Base-by-base conservation (phyloP, 1,140 invertebrate species). In the Meloidogyne chitwoodi region DNA sequence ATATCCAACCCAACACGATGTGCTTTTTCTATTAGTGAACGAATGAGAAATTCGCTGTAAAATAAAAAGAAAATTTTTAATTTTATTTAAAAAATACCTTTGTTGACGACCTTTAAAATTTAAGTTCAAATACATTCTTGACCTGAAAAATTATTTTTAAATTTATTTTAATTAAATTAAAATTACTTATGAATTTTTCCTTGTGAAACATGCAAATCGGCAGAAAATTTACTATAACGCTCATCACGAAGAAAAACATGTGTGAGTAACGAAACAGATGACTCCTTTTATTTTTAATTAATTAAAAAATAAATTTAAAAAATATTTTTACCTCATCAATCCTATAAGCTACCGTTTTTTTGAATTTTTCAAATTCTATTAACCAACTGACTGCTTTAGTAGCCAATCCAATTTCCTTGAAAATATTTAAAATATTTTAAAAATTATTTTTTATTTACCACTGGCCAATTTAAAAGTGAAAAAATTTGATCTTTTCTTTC, bases 91-190 rank as follows among this genome's bases (percentile, higher is more conserved):
- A 68, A 64, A 16, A 14, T 62, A 82, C 80, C 61, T 77, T 69
- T 82, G 71, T 29, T 26, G 24, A 31, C 76, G 48, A 29, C 81
- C 81, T 66, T 80, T 79, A 0, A 48, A 26, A 34, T 29, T 83
- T n/a, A 82, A 68, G 38, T 82, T 81, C 29, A 82, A 75, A 78
- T 82, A 82, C 81, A 78, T 80, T 65, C 81, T 22, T 14, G 81
- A 80, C 26, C 62, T 72, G 4, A 48, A 56, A n/a, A 56, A 56
- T 56, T 56, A 56, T n/a, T 56, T 56, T 56, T 56, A 8, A n/a
- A 10, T 11, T 8, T 38, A 38, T 38, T 19, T 16, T 16, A 44
- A 44, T 44, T 14, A 44, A 44, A 44, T 14, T 48, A 48, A 48
- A n/a, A 5, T n/a, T 56, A 56, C 48, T 14, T 56, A n/a, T 81